phyloP scores from a whole-genome alignment of 2,888 invertebrate species.

The Cheilosia urbana region DNA sequence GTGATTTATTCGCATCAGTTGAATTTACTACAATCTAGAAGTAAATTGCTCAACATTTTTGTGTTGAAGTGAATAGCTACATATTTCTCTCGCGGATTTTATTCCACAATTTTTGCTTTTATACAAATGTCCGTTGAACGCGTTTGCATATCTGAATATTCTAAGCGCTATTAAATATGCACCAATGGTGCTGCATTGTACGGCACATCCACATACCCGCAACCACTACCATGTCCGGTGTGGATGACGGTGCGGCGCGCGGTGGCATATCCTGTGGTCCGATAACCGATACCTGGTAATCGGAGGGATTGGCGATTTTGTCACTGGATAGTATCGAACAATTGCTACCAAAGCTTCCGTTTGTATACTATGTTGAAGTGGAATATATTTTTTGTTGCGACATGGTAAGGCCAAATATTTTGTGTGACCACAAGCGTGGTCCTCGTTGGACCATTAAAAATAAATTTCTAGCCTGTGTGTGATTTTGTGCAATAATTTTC shows the following conservation, averaged over 20 bases:
- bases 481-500: conserved; percentile 12
- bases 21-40: background rate
- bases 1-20: background rate
- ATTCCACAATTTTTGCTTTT: background rate
- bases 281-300: conserved; percentile 58
- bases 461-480: background rate
- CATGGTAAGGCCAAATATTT: background rate
- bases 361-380: background rate
- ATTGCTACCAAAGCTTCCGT: conserved; percentile 6
- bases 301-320: conserved; percentile 22
- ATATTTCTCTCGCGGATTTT: background rate
- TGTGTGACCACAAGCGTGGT: background rate
- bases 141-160: conserved; percentile 31
- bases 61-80: background rate
- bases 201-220: background rate
- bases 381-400: background rate
- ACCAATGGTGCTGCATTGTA: conserved; percentile 19
- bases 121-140: background rate
- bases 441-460: background rate
- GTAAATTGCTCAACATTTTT: background rate
- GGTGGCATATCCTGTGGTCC: conserved; percentile 49
- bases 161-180: conserved; percentile 34
- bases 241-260: background rate
- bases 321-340: background rate
- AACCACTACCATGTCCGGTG: conserved; percentile 53